These are phyloP conservation scores for Nephrotoma appendiculata DNA, from an alignment of 2,888 invertebrate species.

Conservation along the genomic window DNA sequence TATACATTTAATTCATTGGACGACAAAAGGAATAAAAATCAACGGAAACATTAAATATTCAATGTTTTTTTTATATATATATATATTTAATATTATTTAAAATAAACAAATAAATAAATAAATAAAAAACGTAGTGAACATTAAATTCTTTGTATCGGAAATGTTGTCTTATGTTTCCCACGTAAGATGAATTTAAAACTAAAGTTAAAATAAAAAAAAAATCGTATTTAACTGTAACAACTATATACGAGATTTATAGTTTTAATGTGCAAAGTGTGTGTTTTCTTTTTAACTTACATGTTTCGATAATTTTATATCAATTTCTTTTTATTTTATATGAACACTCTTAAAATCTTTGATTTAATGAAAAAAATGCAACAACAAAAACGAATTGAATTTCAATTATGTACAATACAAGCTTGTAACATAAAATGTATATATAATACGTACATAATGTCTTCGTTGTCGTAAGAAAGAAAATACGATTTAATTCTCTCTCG, in stretches of 20 bases:
- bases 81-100: background rate
- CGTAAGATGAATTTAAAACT: background rate
- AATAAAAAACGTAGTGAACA: slow-evolving; percentile 3
- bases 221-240: slow-evolving; percentile 4
- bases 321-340: background rate
- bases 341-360: background rate
- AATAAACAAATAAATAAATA: background rate
- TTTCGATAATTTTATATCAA: background rate
- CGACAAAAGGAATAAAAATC: slow-evolving; percentile 5
- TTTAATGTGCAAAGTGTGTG: slow-evolving; percentile 6
- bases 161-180: slow-evolving; percentile 7
- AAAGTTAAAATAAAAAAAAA: background rate
- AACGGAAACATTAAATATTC: slow-evolving; percentile 8
- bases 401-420: background rate
- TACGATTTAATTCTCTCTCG: background rate
- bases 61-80: slow-evolving; percentile 5
- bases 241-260: slow-evolving; percentile 4
- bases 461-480: background rate
- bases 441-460: background rate
- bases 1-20: background rate
- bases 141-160: slow-evolving; percentile 7
- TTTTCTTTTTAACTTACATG: slow-evolving; percentile 1
- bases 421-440: background rate
- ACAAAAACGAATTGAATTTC: background rate
- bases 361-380: background rate